These are phyloP conservation scores for Nasonovia ribisnigri DNA, from an alignment of 2,888 invertebrate species.

Conservation along the genomic window DNA sequence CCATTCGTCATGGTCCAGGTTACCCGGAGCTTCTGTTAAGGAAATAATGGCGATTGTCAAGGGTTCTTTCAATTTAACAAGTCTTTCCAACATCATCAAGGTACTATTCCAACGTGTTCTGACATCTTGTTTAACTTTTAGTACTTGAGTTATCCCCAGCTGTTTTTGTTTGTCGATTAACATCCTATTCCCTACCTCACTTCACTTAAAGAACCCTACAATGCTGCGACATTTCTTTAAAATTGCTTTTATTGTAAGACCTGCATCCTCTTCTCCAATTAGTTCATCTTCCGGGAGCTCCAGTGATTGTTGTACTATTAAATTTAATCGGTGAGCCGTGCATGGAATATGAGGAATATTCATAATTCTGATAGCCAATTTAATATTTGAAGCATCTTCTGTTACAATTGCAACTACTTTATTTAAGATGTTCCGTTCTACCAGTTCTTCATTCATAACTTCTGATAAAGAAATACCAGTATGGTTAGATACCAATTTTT, in stretches of 20 bases:
- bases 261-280: neutral
- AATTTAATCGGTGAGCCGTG: neutral
- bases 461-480: neutral
- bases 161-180: neutral
- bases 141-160: conserved; percentile 65
- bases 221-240: conserved; percentile 5
- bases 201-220: neutral
- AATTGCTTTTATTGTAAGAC: neutral
- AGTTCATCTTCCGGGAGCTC: neutral
- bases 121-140: conserved; percentile 20
- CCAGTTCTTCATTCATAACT: neutral
- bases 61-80: neutral
- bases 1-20: neutral
- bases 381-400: neutral
- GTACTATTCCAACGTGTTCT: conserved; percentile 13
- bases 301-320: neutral
- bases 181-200: neutral
- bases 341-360: neutral
- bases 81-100: neutral
- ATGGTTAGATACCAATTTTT: neutral
- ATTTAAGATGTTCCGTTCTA: neutral
- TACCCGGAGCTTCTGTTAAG: neutral
- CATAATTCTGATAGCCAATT: neutral
- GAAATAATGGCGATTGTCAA: neutral
- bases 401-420: conserved; percentile 15